Evolutionary conservation across 2,797 vertebrate genomes (phyloP).

Genomic region (Arnoldichthys spilopterus): DNA sequence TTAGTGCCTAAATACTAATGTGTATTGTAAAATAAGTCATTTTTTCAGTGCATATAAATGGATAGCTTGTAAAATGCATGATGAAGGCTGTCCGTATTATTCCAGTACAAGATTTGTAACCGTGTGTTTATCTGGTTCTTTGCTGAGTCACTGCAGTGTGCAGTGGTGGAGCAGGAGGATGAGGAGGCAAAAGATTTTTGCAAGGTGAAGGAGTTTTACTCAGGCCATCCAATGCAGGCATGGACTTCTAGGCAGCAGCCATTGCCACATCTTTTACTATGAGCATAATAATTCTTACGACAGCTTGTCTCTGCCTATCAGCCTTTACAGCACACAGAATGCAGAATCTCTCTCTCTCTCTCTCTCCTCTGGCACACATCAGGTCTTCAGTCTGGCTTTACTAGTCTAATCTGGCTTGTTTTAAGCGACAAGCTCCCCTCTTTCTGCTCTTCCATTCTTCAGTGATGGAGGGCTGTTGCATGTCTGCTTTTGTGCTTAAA

Average conservation of each 20-base stretch:
- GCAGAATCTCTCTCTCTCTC: neutral
- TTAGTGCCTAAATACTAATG: too few species aligned
- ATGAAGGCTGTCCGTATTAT: neutral
- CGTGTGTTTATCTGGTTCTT: neutral
- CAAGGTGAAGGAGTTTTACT: conserved; percentile 24
- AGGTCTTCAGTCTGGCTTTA: conserved; percentile 39
- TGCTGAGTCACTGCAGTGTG: conserved; percentile 46
- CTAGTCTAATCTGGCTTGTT: conserved; percentile 54
- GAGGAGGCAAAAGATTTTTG: conserved; percentile 36
- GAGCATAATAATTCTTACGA: conserved; percentile 2
- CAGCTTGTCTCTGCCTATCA: conserved; percentile 25
- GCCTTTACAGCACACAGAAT: conserved; percentile 21
- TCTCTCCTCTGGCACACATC: conserved; percentile 21
- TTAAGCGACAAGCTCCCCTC: neutral
- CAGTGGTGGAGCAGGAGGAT: neutral
- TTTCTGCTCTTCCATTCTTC: conserved; percentile 1
- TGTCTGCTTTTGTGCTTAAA: conserved; percentile 59
- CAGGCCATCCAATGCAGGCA: neutral
- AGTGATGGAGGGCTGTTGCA: conserved; percentile 21
- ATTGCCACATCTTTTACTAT: conserved; percentile 16
- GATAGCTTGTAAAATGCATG: conserved; percentile 21
- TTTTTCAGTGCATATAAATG: neutral
- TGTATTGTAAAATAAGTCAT: neutral
- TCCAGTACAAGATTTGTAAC: conserved; percentile 1
- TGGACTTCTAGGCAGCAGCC: neutral